phyloP scores from a whole-genome alignment of 2,113 vertebrate genomes.

The Sceloporus undulatus region DNA sequence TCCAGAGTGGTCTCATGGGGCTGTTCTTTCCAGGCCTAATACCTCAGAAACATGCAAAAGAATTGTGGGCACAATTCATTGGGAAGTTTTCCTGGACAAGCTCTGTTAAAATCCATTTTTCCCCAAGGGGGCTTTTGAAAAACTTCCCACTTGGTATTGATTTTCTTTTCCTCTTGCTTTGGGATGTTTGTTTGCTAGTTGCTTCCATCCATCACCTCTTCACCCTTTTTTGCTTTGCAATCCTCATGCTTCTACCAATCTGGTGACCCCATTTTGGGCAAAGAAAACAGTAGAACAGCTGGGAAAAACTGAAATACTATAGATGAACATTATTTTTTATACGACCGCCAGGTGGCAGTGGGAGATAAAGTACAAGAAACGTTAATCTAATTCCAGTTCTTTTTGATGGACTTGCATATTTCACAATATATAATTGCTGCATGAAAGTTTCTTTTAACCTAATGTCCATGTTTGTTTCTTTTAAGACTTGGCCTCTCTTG shows the following conservation, averaged over 20 bases:
- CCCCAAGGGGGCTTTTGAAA: neutral
- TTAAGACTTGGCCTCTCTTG: constrained; percentile 18
- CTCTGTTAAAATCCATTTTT: neutral
- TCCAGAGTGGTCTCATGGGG: neutral
- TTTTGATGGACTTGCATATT: constrained; percentile 5
- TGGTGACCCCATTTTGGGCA: neutral
- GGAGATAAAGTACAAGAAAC: constrained; percentile 41
- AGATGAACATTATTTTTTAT: neutral
- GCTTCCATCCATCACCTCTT: neutral
- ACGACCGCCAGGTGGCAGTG: constrained; percentile 69
- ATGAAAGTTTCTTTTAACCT: constrained; percentile 40
- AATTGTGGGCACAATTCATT: neutral
- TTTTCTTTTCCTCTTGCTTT: too few species aligned
- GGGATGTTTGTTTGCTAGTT: too few species aligned
- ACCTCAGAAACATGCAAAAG: neutral
- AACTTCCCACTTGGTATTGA: neutral
- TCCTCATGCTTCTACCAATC: neutral
- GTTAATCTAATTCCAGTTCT: neutral
- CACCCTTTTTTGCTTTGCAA: neutral
- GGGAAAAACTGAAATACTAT: neutral
- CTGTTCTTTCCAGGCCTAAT: neutral
- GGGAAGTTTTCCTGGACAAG: neutral
- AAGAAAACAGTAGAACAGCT: neutral
- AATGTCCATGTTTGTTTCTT: neutral
- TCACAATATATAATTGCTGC: constrained; percentile 34